Conservation (phyloP, 2,888 invertebrate species). For the Patella ulyssiponensis region DNA sequence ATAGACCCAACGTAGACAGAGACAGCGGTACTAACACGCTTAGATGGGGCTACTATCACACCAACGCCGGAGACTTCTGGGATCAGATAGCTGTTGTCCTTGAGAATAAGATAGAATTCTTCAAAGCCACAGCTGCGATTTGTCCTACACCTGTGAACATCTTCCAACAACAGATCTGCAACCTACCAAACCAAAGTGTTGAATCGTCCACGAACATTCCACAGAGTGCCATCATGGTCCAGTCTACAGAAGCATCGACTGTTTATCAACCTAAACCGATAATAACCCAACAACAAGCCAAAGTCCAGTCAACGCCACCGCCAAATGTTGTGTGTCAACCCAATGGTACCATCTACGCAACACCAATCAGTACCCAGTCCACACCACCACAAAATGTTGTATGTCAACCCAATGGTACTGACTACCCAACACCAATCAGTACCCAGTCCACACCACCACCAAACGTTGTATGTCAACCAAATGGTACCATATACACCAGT, state of each 20-base stretch:
- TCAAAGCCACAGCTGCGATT: slow-evolving; percentile 32
- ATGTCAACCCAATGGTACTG: not conserved
- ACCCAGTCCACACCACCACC: not conserved
- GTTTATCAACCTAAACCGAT: not conserved
- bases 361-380: not conserved
- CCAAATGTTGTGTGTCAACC: not conserved
- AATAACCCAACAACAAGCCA: not conserved
- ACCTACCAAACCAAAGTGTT: slow-evolving; percentile 18
- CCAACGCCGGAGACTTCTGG: slow-evolving; percentile 54
- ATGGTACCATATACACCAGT: slow-evolving; percentile 1
- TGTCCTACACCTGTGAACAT: slow-evolving; percentile 40
- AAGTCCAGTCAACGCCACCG: not conserved
- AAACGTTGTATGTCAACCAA: slow-evolving; percentile 4
- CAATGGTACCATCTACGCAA: not conserved
- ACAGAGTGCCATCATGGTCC: too few relatives aligned
- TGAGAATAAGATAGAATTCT: slow-evolving; percentile 43
- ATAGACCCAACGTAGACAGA: slow-evolving; percentile 46
- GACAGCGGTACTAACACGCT: slow-evolving; percentile 52
- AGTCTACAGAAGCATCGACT: not conserved
- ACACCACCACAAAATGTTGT: not conserved
- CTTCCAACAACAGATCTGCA: slow-evolving; percentile 45
- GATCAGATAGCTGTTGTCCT: slow-evolving; percentile 46
- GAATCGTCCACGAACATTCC: not conserved
- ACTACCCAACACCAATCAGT: too few relatives aligned
- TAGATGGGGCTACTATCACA: slow-evolving; percentile 46